Conservation (phyloP, 2,113 vertebrate genomes). For the Clupea harengus region DNA sequence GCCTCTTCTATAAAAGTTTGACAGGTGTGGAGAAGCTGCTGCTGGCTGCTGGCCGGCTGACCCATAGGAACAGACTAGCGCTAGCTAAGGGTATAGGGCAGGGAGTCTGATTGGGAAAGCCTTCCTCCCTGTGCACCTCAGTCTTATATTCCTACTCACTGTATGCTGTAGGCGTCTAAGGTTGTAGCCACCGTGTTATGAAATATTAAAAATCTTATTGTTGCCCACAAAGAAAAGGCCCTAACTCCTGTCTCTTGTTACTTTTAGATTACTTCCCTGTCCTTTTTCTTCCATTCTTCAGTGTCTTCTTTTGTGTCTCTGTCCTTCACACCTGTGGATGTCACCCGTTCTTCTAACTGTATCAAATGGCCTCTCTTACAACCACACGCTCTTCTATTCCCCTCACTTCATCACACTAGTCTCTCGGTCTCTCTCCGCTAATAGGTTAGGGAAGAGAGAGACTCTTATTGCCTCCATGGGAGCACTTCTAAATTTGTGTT, state of each 20-base stretch:
- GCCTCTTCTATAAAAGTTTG: background rate
- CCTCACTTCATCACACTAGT: background rate
- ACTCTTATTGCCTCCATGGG: background rate
- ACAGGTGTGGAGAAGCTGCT: background rate
- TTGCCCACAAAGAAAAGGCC: conserved; percentile 24
- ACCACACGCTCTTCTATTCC: conserved; percentile 2
- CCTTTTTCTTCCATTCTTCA: background rate
- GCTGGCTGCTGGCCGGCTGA: background rate
- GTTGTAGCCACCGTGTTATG: conserved; percentile 66
- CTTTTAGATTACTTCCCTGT: background rate
- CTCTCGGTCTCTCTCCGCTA: background rate
- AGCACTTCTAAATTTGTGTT: background rate
- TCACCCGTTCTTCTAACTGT: background rate
- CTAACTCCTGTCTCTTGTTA: background rate
- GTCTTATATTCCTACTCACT: conserved; percentile 53
- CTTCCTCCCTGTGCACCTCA: conserved; percentile 1
- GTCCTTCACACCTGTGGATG: background rate
- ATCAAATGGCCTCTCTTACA: background rate
- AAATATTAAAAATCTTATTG: conserved; percentile 79
- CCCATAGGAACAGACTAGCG: background rate
- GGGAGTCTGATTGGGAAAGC: background rate
- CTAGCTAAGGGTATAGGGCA: background rate
- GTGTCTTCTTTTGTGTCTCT: background rate
- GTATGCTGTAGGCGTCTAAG: conserved; percentile 64
- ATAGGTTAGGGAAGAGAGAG: background rate